Percentiles rank a stretch among this genome's conserved stretches.
phyloP scores from a whole-genome alignment of 2,113 vertebrate species.

The Eurypyga helias region DNA sequence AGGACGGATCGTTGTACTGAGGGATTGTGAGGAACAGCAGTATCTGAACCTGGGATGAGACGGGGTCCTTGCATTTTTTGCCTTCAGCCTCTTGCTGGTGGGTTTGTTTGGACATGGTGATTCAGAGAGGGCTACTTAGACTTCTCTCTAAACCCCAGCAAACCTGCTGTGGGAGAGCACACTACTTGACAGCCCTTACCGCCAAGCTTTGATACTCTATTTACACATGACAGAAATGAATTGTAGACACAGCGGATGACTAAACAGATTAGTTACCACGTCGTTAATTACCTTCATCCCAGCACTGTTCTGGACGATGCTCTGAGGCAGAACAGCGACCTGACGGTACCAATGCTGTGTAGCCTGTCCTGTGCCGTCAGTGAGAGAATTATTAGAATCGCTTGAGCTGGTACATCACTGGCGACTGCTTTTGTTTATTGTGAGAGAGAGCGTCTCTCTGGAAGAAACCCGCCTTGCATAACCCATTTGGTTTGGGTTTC shows the following conservation, averaged over 20 bases:
- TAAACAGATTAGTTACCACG: conserved; percentile 23
- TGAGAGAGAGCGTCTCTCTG: not conserved
- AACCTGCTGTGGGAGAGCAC: not conserved
- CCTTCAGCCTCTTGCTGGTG: not conserved
- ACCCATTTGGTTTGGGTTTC: not conserved
- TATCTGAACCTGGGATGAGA: not conserved
- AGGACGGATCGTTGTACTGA: not conserved
- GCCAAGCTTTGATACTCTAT: not conserved
- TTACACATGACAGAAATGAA: not conserved
- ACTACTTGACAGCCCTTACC: not conserved
- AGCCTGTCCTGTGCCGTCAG: conserved; percentile 42
- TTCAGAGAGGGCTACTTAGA: not conserved
- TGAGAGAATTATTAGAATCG: conserved; percentile 36
- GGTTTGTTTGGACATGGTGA: not conserved
- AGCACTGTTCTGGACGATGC: not conserved
- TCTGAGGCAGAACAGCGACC: conserved; percentile 1
- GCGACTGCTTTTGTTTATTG: not conserved
- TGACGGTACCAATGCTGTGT: not conserved
- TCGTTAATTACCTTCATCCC: conserved; percentile 56
- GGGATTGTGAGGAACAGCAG: not conserved
- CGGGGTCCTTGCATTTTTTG: accelerated
- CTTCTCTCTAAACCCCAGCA: not conserved
- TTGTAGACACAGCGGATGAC: not conserved
- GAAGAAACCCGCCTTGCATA: not conserved
- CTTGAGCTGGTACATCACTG: conserved; percentile 42